Base-by-base conservation (phyloP, 2,113 vertebrate genomes). In the Laticauda laticaudata region DNA sequence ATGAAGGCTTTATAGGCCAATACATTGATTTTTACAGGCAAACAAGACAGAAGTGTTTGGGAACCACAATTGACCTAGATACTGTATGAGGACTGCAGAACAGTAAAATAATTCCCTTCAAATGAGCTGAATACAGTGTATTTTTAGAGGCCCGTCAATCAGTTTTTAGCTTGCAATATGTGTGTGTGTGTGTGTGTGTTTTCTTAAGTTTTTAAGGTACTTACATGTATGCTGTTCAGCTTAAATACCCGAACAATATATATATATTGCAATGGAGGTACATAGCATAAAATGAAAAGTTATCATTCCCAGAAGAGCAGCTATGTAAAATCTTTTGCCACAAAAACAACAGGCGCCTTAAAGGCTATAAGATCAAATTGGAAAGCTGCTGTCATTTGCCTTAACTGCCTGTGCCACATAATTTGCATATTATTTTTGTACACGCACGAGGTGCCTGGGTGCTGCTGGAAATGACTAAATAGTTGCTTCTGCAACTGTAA, bases 251-350 rank as follows among this genome's bases (percentile, higher is more conserved):
- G 34, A 39, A 39, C 34, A 39, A 43, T 43, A 43, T 43, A 43
- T 43, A 43, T 43, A 43, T 43, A 39, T 39, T 23, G 18, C 53
- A 55, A 54, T 1, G 7, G 87, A 92, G 93, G 91, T 23, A 0
- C 59, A 39, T 94, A 85, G 91, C 59, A 45, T 69, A 91, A 86
- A 87, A 0, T 93, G 29, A 85, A 94, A 92, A 93, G 23, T 29
- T 95, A 9, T 26, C 85, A 93, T 39, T 81, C 69, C 18, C 69
- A 81, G 69, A 75, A 39, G 69, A 75, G 69, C 15, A 75, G 15
- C 69, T 39, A 81, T 9, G 69, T 39, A 39, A 8, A 81, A 81
- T 39, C 69, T 81, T 81, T 81, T 20, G 69, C 34, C 51, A 2
- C 87, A 88, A 90, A 93, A 91, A 26, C 18, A 0, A 0, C 91